These are phyloP conservation scores for Sarcophaga peregrina DNA, from an alignment of 1,140 invertebrate genomes.

Conservation along the genomic window DNA sequence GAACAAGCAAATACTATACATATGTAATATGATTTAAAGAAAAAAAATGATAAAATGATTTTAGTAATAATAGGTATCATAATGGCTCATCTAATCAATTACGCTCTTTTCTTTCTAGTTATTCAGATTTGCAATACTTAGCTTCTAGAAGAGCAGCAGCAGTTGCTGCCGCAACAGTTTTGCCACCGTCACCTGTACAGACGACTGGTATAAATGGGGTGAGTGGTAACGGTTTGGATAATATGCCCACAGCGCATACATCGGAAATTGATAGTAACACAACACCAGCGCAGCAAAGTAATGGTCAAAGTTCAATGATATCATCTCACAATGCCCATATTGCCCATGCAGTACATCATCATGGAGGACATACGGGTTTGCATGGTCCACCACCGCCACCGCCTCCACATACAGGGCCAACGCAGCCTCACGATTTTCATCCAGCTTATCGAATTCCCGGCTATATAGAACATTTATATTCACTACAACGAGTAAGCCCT, in stretches of 20 bases:
- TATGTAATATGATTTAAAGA: too few relatives aligned
- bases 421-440: conserved; percentile 68
- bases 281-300: background rate
- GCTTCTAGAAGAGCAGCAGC: conserved; percentile 64
- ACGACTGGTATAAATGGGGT: conserved; percentile 8
- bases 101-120: conserved; percentile 48
- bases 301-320: conserved; percentile 29
- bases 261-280: conserved; percentile 34
- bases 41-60: too few relatives aligned
- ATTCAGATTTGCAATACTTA: conserved; percentile 62
- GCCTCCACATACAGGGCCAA: background rate
- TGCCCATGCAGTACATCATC: background rate
- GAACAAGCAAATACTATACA: too few relatives aligned
- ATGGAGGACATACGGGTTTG: conserved; percentile 50
- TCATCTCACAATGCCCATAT: background rate
- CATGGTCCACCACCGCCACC: conserved; percentile 19
- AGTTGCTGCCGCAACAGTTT: conserved; percentile 63
- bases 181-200: conserved; percentile 52
- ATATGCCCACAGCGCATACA: background rate
- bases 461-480: conserved; percentile 78
- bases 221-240: background rate
- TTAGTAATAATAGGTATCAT: too few relatives aligned
- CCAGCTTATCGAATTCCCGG: conserved; percentile 75
- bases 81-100: background rate
- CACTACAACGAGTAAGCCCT: conserved; percentile 71